Percentiles rank a stretch among this genome's conserved stretches.
These are phyloP conservation scores for Philhelius pedissequus DNA, from an alignment of 2,888 invertebrate species.

Conservation along the genomic window DNA sequence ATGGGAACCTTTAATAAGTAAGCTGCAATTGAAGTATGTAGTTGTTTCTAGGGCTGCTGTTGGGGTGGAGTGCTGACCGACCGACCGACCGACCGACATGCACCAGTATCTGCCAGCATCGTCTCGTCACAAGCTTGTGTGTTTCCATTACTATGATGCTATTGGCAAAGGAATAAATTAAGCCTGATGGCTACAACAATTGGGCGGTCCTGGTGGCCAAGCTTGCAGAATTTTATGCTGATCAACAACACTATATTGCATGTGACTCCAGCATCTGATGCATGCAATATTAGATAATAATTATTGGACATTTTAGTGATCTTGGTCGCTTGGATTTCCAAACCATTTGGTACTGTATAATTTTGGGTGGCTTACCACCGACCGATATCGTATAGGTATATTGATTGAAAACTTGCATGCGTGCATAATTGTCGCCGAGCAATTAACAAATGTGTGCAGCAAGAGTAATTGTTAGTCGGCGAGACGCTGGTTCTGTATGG, in stretches of 20 bases:
- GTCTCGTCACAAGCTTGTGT: not conserved
- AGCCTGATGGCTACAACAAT: conserved; percentile 48
- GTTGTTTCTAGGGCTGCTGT: conserved; percentile 36
- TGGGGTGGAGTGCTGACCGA: conserved; percentile 19
- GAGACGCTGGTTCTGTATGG: not conserved
- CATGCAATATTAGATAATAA: conserved; percentile 23
- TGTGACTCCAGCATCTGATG: not conserved
- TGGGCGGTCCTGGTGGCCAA: conserved; percentile 53
- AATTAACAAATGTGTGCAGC: conserved; percentile 6
- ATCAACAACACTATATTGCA: conserved; percentile 20
- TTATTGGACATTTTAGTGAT: conserved; percentile 10
- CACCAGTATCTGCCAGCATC: too few species aligned
- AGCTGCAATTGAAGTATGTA: not conserved
- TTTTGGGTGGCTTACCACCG: not conserved
- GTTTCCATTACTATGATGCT: conserved; percentile 31
- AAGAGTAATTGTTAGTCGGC: conserved; percentile 26
- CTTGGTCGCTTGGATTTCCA: conserved; percentile 36
- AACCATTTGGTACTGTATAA: not conserved
- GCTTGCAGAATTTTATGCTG: conserved; percentile 29
- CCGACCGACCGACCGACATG: conserved; percentile 2
- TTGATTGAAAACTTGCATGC: conserved; percentile 16
- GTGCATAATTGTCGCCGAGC: conserved; percentile 36
- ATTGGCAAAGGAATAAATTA: conserved; percentile 62
- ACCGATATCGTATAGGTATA: not conserved
- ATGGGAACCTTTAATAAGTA: conserved; percentile 37